These are phyloP conservation scores for Caranx melampygus DNA, from an alignment of 2,113 vertebrate genomes.

Conservation along the genomic window DNA sequence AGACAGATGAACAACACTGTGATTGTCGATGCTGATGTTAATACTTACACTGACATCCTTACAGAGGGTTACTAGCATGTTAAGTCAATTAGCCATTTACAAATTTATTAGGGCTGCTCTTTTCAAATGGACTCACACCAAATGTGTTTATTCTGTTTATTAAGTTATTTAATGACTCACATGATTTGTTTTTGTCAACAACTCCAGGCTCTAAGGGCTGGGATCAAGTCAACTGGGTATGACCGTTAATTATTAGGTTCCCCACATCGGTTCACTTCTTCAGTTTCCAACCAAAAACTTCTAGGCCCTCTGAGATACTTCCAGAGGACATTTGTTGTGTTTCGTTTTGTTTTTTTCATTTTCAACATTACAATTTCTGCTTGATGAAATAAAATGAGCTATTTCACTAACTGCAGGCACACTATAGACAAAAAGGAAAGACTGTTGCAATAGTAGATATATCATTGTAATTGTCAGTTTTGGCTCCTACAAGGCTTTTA, in stretches of 20 bases:
- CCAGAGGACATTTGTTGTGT: not conserved
- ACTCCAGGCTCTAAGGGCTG: not conserved
- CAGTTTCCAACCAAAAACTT: not conserved
- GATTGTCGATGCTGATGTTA: no score
- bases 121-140: not conserved
- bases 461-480: not conserved
- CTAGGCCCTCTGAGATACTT: not conserved
- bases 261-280: not conserved
- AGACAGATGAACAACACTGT: no score
- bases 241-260: conserved; percentile 1
- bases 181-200: not conserved
- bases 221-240: not conserved
- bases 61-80: no score
- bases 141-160: not conserved
- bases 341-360: not conserved
- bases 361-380: not conserved
- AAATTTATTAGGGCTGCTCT: no score
- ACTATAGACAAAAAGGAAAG: not conserved
- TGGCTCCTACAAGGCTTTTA: not conserved
- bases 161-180: no score
- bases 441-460: no score
- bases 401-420: not conserved
- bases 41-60: no score
- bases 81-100: no score
- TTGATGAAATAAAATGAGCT: not conserved